Evolutionary conservation across 2,888 invertebrate species (phyloP).

Genomic region (Phasia obesa): DNA sequence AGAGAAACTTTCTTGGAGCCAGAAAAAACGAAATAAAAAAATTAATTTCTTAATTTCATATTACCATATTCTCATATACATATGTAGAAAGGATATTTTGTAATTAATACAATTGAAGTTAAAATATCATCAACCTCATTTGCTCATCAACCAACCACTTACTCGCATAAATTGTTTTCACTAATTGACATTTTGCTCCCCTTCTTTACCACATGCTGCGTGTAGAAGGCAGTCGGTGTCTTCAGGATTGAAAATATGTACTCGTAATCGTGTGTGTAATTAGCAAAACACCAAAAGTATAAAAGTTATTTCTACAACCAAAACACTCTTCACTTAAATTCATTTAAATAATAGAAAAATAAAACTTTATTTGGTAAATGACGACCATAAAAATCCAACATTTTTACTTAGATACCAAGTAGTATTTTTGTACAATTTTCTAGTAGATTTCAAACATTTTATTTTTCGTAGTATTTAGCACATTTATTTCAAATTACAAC

Average conservation of each 20-base stretch:
- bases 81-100: slow-evolving; percentile 3
- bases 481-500: slow-evolving; percentile 20
- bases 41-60: slow-evolving; percentile 35
- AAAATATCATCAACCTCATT: slow-evolving; percentile 48
- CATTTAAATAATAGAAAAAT: slow-evolving; percentile 53
- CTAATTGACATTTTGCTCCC: slow-evolving; percentile 54
- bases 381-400: slow-evolving; percentile 50
- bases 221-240: neutral
- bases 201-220: neutral
- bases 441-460: neutral
- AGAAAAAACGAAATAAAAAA: slow-evolving; percentile 9
- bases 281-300: slow-evolving; percentile 60
- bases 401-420: neutral
- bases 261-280: slow-evolving; percentile 56
- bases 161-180: slow-evolving; percentile 42
- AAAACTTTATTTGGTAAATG: slow-evolving; percentile 53
- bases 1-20: slow-evolving; percentile 54
- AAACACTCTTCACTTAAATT: slow-evolving; percentile 27
- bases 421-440: neutral
- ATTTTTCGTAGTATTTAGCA: neutral
- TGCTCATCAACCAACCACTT: slow-evolving; percentile 42
- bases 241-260: slow-evolving; percentile 11
- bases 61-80: neutral
- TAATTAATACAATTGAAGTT: slow-evolving; percentile 61
- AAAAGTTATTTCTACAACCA: slow-evolving; percentile 38